phyloP scores from a whole-genome alignment of 2,888 invertebrate genomes.

The Sphinx pinastri region DNA sequence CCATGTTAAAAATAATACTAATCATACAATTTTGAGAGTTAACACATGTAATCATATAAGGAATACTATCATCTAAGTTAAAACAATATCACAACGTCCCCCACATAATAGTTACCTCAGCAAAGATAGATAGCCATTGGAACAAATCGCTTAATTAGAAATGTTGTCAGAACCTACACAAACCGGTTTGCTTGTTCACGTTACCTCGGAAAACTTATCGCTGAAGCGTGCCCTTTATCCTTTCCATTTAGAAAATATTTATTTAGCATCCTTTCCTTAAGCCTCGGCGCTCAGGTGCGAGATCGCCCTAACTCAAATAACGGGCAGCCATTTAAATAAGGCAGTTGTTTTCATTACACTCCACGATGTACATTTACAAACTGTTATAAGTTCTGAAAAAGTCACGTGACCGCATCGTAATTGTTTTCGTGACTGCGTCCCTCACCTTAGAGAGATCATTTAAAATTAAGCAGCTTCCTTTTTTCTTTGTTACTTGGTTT shows the following conservation, averaged over 20 bases:
- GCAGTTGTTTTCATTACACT: conserved; percentile 70
- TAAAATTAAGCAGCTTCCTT: not conserved
- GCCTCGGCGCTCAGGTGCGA: conserved; percentile 75
- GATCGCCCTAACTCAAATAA: conserved; percentile 78
- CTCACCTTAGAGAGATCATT: not conserved
- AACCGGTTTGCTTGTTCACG: conserved; percentile 67
- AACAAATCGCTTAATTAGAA: conserved; percentile 69
- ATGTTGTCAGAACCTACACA: conserved; percentile 66
- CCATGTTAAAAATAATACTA: too few species aligned
- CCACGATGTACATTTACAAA: conserved; percentile 44
- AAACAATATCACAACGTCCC: not conserved
- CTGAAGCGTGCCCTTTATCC: conserved; percentile 74
- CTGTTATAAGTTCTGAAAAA: conserved; percentile 41
- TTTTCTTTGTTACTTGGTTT: not conserved
- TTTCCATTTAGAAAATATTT: conserved; percentile 80
- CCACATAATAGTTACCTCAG: not conserved
- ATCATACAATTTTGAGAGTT: too few species aligned
- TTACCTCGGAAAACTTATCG: conserved; percentile 71
- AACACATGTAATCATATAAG: too few species aligned
- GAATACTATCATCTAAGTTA: not conserved
- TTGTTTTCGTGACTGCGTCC: not conserved
- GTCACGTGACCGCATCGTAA: not conserved
- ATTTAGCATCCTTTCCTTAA: conserved; percentile 80
- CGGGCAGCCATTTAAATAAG: conserved; percentile 75
- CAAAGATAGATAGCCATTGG: conserved; percentile 40